phyloP scores from a whole-genome alignment of 2,113 vertebrate genomes.

The Varanus komodoensis region DNA sequence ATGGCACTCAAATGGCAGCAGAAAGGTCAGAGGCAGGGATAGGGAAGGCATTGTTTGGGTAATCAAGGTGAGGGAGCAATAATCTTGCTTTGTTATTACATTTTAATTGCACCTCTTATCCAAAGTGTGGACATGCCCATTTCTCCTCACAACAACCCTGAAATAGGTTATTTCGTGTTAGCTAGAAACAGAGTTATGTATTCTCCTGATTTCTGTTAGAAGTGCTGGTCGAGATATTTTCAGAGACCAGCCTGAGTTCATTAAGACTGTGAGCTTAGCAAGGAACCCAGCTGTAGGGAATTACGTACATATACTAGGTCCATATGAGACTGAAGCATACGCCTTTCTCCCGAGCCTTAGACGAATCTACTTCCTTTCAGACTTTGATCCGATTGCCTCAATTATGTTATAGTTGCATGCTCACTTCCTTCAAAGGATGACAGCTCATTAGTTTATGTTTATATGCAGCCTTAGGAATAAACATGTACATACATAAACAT shows the following conservation, averaged over 20 bases:
- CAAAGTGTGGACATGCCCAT: not conserved
- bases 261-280: not conserved
- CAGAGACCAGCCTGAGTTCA: conserved; percentile 9
- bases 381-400: conserved; percentile 19
- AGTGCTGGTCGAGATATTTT: not conserved
- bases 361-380: conserved; percentile 10
- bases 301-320: conserved; percentile 9
- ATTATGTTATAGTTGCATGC: conserved; percentile 20
- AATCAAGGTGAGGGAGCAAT: not conserved
- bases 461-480: conserved; percentile 15
- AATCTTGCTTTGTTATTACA: not conserved
- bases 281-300: conserved; percentile 15
- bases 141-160: not conserved
- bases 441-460: conserved; percentile 32
- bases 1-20: not conserved
- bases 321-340: not conserved
- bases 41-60: not conserved
- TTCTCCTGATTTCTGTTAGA: not conserved
- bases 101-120: not conserved
- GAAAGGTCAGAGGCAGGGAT: not conserved
- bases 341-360: not conserved
- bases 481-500: conserved; percentile 15
- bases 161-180: not conserved
- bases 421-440: conserved; percentile 22
- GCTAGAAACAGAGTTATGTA: not conserved